Base-by-base conservation (phyloP, 1,140 invertebrate genomes). In the Odontomachus brunneus region DNA sequence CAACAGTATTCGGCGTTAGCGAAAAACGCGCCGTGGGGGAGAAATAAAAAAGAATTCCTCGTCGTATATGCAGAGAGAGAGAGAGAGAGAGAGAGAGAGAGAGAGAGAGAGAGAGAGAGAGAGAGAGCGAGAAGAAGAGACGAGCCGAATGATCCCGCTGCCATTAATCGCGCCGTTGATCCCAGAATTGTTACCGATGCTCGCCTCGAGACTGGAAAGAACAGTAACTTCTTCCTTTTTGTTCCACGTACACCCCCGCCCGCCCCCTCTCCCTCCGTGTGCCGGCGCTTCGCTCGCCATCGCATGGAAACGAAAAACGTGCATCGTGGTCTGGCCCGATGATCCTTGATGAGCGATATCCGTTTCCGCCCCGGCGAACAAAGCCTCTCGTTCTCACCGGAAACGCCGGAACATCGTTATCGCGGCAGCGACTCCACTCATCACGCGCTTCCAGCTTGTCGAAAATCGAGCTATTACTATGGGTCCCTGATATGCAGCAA, bases 271-370 rank as follows among this genome's bases (percentile, higher is more conserved):
- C 15, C 66, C 51, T 12, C 26, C 22, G n/a, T n/a, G n/a, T n/a
- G n/a, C n/a, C 12, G 51, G n/a, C 57, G n/a, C n/a, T n/a, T 75
- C 53, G 73, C 19, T 84, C 24, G 19, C 17, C 49, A 19, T 19
- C 55, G 38, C 51, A 49, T 69, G 59, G 33, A 67, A 84, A 44
- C 59, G 75, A 87, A 75, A 82, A 78, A 82, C 78, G 83, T 66
- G 83, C 84, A 87, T 89, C 85, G 88, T 85, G 49, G 84, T 69
- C 75, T 72, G 87, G 91, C 89, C 85, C 90, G 91, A 91, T 92
- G 90, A 86, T 90, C 81, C 89, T 88, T 92, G 92, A 93, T 92
- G 92, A 92, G 91, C 91, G 91, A 91, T 92, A 92, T 93, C 91
- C 91, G 91, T 87, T 92, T 92, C 91, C 91, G 91, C 38, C 69